These are phyloP conservation scores for Saturnia pavonia DNA, from an alignment of 2,888 invertebrate species.

Conservation along the genomic window DNA sequence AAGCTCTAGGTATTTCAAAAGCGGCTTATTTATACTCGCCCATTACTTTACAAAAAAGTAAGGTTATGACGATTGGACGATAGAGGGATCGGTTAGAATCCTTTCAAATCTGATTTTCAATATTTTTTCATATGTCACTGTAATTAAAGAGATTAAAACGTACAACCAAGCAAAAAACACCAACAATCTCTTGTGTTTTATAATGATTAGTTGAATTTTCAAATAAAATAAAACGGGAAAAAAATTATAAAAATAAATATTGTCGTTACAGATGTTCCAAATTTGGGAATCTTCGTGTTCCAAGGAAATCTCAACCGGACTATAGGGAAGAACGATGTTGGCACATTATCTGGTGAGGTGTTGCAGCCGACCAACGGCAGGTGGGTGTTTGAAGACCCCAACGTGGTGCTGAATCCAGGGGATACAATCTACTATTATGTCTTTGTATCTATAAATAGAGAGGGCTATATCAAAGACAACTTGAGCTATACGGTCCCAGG, in stretches of 20 bases:
- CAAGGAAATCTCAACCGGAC: conserved; percentile 84
- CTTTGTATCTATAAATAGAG: conserved; percentile 76
- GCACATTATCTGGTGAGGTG: conserved; percentile 77
- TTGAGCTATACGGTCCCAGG: conserved; percentile 64
- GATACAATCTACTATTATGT: conserved; percentile 84
- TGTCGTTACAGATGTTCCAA: conserved; percentile 66
- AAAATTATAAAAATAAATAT: background rate
- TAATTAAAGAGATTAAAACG: too few species aligned
- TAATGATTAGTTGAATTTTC: background rate
- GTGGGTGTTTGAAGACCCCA: conserved; percentile 78
- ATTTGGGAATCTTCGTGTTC: conserved; percentile 82
- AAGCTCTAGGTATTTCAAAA: too few species aligned
- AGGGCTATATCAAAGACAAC: conserved; percentile 70
- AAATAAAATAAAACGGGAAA: background rate
- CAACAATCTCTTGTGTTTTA: background rate
- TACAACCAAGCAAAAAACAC: too few species aligned
- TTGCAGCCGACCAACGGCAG: conserved; percentile 59
- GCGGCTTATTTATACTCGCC: too few species aligned
- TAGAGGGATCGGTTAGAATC: too few species aligned
- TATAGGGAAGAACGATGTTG: conserved; percentile 73
- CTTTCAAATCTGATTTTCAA: too few species aligned
- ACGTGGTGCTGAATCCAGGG: conserved; percentile 66
- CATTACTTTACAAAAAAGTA: too few species aligned
- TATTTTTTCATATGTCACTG: too few species aligned
- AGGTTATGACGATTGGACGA: too few species aligned